These are phyloP conservation scores for Pungitius pungitius DNA, from an alignment of 2,113 vertebrate species.

Conservation along the genomic window DNA sequence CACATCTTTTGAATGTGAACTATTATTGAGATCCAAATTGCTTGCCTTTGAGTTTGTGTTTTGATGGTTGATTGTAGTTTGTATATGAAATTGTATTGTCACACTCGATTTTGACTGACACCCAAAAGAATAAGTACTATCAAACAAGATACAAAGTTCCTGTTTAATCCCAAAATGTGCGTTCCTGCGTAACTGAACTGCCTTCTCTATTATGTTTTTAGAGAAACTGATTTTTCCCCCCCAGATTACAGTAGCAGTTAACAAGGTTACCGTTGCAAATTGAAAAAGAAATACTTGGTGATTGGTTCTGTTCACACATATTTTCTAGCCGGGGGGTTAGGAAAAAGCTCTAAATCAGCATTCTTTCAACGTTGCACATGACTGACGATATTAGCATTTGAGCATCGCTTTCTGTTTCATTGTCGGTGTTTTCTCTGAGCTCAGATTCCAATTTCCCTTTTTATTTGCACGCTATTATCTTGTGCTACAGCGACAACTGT, in stretches of 20 bases:
- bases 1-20: background rate
- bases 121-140: background rate
- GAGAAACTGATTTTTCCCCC: background rate
- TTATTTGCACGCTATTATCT: slow-evolving; percentile 6
- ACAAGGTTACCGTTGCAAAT: background rate
- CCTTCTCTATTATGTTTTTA: background rate
- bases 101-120: background rate
- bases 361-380: background rate
- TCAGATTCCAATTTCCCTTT: background rate
- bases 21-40: background rate
- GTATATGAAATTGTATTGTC: too few species aligned
- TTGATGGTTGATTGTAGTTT: background rate
- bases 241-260: background rate
- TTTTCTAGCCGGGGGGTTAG: background rate
- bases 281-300: background rate
- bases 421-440: background rate
- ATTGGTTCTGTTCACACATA: background rate
- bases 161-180: background rate
- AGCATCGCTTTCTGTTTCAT: background rate
- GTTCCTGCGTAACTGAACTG: background rate
- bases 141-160: background rate
- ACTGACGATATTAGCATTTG: background rate
- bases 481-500: background rate
- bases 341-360: background rate
- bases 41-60: background rate